Evolutionary conservation across 2,113 vertebrate genomes (phyloP), one percentile per base, ranked within the genome.

Genomic region (Sebastes schlegelii): DNA sequence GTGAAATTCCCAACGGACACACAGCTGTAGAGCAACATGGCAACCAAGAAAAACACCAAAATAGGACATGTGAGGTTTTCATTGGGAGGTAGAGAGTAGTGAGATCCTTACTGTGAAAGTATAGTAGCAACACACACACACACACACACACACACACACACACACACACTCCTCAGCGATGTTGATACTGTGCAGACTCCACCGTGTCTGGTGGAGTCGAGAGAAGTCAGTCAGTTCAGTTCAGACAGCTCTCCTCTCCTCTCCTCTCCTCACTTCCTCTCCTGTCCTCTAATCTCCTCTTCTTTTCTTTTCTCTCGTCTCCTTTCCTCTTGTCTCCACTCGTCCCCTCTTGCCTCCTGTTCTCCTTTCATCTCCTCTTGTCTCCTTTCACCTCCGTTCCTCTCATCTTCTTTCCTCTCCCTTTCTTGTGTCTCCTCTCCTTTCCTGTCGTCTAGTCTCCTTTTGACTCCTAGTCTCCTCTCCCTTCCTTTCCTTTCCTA

Each of bases 171-270:
- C 21, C 63, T 43, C 21, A 48, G 83, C 4, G 9, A 43, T 87
- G 85, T 85, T 86, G 83, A 90, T 79, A 70, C 73, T 89, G 46
- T 64, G 63, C 82, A 88, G 86, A 89, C 88, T 87, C 79, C 75
- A 52, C 78, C 0, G 16, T 90, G 91, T 89, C 88, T 88, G 80
- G 58, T 72, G 77, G 42, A 88, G 83, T 81, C 16, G 46, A 88
- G 79, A 8, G 45, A 83, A 88, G 64, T 88, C 71, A 68, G 58
- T 84, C 70, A 79, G 54, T 89, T 74, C 62, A 69, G 79, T 83
- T 74, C 82, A 77, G 48, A 19, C n/a, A 64, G 64, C 55, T 74
- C 84, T 65, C 34, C 57, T 77, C 65, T 23, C 57, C 34, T 34
- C 34, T 34, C 34, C 34, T 34, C 34, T 34, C 34, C 34, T 34